These are phyloP conservation scores for Hypocryptadius cinnamomeus DNA, from an alignment of 2,113 vertebrate species.

Conservation along the genomic window DNA sequence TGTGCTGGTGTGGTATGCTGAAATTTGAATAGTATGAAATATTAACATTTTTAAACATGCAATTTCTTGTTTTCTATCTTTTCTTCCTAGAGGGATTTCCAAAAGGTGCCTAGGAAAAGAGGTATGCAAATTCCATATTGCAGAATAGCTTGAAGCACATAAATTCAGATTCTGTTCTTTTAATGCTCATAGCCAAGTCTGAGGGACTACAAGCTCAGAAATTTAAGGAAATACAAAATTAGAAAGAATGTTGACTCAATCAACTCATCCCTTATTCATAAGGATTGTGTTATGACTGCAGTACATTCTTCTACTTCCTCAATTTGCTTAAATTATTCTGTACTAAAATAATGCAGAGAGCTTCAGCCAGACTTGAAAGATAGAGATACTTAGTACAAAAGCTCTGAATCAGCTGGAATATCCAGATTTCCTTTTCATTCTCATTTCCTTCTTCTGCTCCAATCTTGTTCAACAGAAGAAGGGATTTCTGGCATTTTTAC, in stretches of 20 bases:
- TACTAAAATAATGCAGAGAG: background rate
- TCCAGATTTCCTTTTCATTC: background rate
- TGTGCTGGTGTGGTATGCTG: background rate
- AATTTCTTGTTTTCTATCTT: background rate
- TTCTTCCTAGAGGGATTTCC: background rate
- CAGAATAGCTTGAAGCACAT: background rate
- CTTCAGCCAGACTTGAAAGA: constrained; percentile 3
- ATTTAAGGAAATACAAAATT: background rate
- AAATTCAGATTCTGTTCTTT: background rate
- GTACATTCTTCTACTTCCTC: background rate
- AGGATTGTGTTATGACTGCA: background rate
- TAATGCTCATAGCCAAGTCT: background rate
- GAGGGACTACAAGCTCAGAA: background rate
- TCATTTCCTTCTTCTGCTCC: background rate
- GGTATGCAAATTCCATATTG: background rate
- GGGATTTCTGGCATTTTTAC: background rate
- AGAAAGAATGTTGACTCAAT: background rate
- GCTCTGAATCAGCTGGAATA: background rate
- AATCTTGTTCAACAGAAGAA: background rate
- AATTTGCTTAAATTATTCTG: background rate
- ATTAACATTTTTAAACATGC: background rate
- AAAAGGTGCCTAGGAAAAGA: background rate
- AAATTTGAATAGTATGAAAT: background rate
- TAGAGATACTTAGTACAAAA: background rate
- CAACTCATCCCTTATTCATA: background rate